phyloP scores from a whole-genome alignment of 2,797 vertebrate species.

The Halcyon leucocephala region DNA sequence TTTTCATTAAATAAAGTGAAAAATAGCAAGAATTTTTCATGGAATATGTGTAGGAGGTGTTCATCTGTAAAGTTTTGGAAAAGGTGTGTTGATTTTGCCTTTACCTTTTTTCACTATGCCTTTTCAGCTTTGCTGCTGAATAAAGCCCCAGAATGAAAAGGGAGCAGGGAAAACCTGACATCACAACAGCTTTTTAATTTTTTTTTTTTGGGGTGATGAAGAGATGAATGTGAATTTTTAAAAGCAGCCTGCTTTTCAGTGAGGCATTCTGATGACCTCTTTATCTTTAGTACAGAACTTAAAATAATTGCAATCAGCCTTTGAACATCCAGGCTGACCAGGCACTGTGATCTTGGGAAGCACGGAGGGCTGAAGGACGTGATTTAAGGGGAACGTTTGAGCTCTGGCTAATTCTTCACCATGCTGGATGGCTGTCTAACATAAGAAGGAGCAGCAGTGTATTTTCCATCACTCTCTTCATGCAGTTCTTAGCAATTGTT shows the following conservation, averaged over 20 bases:
- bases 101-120: accelerated
- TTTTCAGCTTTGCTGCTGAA: neutral
- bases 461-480: neutral
- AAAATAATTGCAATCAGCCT: neutral
- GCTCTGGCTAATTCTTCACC: neutral
- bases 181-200: neutral
- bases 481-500: neutral
- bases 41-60: neutral
- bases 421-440: neutral
- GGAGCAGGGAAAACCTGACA: neutral
- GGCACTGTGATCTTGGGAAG: neutral
- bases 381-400: neutral
- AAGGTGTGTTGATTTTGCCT: neutral
- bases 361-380: accelerated
- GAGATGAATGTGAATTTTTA: neutral
- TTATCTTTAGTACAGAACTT: neutral
- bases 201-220: neutral
- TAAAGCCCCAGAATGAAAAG: neutral
- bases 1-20: neutral
- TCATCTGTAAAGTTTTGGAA: neutral
- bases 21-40: neutral
- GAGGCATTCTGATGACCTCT: neutral
- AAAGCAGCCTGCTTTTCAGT: neutral
- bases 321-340: neutral
- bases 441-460: neutral